Conservation (phyloP, 2,113 vertebrate genomes). For the Genyomyrus donnyi region DNA sequence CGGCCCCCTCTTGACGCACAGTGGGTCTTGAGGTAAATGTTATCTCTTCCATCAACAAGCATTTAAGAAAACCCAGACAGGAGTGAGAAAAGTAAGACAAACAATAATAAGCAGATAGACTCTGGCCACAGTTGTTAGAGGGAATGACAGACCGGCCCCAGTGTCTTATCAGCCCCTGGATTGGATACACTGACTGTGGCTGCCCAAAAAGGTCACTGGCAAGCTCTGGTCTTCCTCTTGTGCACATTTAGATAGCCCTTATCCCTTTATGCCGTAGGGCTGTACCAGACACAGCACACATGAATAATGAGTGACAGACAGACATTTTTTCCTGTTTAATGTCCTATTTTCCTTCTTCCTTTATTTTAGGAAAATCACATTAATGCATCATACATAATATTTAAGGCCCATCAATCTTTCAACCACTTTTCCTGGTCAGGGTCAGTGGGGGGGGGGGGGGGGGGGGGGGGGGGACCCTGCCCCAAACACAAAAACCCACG, state of each 20-base stretch:
- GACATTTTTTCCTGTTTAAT: not conserved
- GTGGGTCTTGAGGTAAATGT: not conserved
- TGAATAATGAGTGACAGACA: slow-evolving; percentile 5
- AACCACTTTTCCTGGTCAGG: not conserved
- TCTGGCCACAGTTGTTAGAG: slow-evolving; percentile 7
- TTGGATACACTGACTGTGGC: not conserved
- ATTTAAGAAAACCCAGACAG: slow-evolving; percentile 8
- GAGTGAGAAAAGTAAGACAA: slow-evolving; percentile 1
- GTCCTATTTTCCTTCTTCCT: not conserved
- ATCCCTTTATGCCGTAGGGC: not conserved
- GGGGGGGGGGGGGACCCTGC: not conserved
- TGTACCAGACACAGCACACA: not conserved
- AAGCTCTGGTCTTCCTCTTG: not conserved
- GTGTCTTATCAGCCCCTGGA: not conserved
- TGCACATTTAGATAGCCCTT: slow-evolving; percentile 10
- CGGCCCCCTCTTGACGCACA: not conserved
- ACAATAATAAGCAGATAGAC: slow-evolving; percentile 7
- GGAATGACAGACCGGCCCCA: not conserved
- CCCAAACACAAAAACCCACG: no score
- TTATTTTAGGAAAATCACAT: not conserved
- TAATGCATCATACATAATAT: not conserved
- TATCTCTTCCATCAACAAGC: slow-evolving; percentile 8
- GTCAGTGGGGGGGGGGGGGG: not conserved
- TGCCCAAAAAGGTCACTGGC: not conserved
- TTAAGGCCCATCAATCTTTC: not conserved